Evolutionary conservation across 2,113 vertebrate species (phyloP).

Genomic region (Sander lucioperca): DNA sequence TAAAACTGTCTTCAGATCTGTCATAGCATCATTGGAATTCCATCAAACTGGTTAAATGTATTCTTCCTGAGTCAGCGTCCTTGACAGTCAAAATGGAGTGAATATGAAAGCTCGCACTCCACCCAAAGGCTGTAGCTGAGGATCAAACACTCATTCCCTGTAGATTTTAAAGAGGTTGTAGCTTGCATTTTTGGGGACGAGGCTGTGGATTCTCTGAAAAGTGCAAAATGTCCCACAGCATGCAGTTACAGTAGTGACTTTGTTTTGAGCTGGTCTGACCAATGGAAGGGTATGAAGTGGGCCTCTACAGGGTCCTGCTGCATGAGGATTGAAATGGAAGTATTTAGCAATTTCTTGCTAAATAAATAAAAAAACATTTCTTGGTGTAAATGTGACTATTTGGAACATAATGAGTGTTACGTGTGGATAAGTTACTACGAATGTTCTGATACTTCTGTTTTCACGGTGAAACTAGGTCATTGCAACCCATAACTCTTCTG

Average conservation of each 20-base stretch:
- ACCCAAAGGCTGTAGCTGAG: neutral
- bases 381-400: neutral
- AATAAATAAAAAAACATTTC: too few species aligned
- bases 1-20: neutral
- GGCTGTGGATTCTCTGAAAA: neutral
- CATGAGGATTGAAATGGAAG: neutral
- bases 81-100: neutral
- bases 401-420: neutral
- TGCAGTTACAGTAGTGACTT: neutral
- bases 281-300: neutral
- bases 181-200: neutral
- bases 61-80: neutral
- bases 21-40: neutral
- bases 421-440: neutral
- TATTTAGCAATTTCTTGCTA: neutral
- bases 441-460: constrained; percentile 10
- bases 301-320: neutral
- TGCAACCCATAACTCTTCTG: neutral
- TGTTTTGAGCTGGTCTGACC: neutral
- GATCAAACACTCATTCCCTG: neutral
- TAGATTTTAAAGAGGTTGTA: neutral
- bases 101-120: neutral
- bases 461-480: constrained; percentile 3
- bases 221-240: neutral
- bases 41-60: neutral